Base-by-base conservation (phyloP, 2,797 vertebrate species). In the Sciurus carolinensis region DNA sequence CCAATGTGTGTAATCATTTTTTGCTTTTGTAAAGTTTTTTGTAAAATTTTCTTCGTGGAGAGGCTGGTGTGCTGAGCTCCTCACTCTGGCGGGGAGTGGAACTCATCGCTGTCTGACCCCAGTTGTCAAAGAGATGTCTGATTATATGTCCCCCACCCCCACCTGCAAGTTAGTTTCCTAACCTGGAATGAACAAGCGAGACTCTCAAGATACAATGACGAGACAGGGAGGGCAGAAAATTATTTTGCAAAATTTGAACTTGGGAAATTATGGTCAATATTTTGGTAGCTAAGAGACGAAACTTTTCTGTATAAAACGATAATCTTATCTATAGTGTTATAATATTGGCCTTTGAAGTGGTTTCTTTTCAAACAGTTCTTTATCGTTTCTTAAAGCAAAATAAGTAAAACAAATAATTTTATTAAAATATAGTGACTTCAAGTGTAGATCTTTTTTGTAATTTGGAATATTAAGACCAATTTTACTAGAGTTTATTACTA, bases 331-430 rank as follows among this genome's bases (percentile, higher is more conserved):
- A 64, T 24, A 86, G 52, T 87, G 33, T 81, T 76, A 20, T 79
- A 73, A 7, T 92, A 69, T 39, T 62, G 33, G 36, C 50, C 44
- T 94, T 93, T 85, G 82, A 75, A 84, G 71, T 88, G 26, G 8
- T 90, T 87, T 83, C 71, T 83, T 67, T 84, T 88, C 54, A 87
- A 66, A 6, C 10, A 59, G 30, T 54, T 81, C 24, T 87, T 50
- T 18, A 77, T 90, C 90, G 39, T 52, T 91, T 91, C 22, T 93
- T 92, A 76, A 0, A 85, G 44, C 69, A 88, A 94, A 91, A 92
- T 87, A 90, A 83, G 26, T 77, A 42, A 71, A 62, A 26, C 5
- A 94, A 50, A 71, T 66, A 90, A 50, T 64, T 90, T 94, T 75
- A 82, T 36, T 44, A 77, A 84, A 87, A 71, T 80, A 50, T 47